Base-by-base conservation (phyloP, 2,888 invertebrate genomes). In the Nemotelus nigrinus region DNA sequence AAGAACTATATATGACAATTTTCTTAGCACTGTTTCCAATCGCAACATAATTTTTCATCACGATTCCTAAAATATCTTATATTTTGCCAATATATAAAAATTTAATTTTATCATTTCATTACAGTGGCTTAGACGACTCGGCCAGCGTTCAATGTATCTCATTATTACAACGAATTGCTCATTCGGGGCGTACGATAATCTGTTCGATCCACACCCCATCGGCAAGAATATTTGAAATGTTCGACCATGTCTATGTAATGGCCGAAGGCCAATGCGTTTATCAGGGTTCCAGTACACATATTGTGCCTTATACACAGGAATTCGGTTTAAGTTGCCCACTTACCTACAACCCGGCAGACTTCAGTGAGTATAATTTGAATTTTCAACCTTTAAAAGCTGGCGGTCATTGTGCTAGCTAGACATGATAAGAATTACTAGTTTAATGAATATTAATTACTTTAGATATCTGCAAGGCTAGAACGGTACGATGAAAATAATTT, bases 121-220 rank as follows among this genome's bases (percentile, higher is more conserved):
- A 4, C 85, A 95, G 97, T 47, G 98, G 98, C 4, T 88, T 98
- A 78, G 98, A 98, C 84, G 97, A 97, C 85, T 89, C 96, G 64
- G 94, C 97, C 0, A 95, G 96, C 79, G 91, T 93, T 8, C 97
- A 97, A 81, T 97, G 97, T 84, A 91, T 98, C 39, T 90, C 93
- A 0, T 88, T 98, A 39, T 88, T 98, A n/a, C 94, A 94, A 84
- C 90, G 92, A 45, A 90, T 98, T 70, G 96, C 97, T 0, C 89
- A 92, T 78, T 93, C 93, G 0, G 98, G 98, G 0, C 89, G 98
- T 48, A 98, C 97, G 0, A 94, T 98, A 4, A 91, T 98, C 77
- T 98, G 97, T 84, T 97, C 97, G 0, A 92, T 98, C 72, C 98
- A 98, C 87, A 97, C 98, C n/a, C 98, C 98, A 0, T 97, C 96